phyloP scores from a whole-genome alignment of 2,113 vertebrate species.

The Syngnathoides biaculeatus region DNA sequence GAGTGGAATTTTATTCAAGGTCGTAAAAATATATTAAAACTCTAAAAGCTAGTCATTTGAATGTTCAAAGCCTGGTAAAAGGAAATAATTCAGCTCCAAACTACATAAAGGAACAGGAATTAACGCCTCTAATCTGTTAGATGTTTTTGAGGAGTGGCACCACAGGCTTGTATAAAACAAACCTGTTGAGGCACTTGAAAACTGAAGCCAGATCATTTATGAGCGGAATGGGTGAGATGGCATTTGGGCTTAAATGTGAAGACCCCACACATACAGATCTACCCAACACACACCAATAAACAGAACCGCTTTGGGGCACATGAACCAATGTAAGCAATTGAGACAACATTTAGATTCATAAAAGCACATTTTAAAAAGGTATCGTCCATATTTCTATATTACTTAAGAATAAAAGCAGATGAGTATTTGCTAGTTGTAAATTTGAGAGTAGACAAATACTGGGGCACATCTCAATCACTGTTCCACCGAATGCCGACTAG shows the following conservation, averaged over 20 bases:
- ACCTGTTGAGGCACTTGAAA: conserved; percentile 17
- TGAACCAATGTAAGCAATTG: not conserved
- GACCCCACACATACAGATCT: not conserved
- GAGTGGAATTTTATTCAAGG: conserved; percentile 42
- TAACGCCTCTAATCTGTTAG: conserved; percentile 62
- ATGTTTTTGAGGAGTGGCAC: conserved; percentile 36
- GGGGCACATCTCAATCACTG: not conserved
- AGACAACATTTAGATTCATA: not conserved
- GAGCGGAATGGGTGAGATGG: conserved; percentile 4
- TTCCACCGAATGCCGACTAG: not conserved
- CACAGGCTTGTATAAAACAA: conserved; percentile 30
- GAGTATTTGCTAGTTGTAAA: not conserved
- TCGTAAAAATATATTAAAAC: conserved; percentile 25
- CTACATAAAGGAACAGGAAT: conserved; percentile 45
- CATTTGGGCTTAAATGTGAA: not conserved
- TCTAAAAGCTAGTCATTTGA: conserved; percentile 37
- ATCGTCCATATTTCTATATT: not conserved
- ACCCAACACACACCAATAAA: not conserved
- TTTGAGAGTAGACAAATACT: not conserved
- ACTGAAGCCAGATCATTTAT: not conserved
- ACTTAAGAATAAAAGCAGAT: not conserved
- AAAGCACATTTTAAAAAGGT: not conserved
- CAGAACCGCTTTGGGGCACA: not conserved
- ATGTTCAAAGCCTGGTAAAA: conserved; percentile 44
- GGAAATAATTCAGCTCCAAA: conserved; percentile 31